Conservation (phyloP, 2,888 invertebrate genomes). For the Bellardia pandia region DNA sequence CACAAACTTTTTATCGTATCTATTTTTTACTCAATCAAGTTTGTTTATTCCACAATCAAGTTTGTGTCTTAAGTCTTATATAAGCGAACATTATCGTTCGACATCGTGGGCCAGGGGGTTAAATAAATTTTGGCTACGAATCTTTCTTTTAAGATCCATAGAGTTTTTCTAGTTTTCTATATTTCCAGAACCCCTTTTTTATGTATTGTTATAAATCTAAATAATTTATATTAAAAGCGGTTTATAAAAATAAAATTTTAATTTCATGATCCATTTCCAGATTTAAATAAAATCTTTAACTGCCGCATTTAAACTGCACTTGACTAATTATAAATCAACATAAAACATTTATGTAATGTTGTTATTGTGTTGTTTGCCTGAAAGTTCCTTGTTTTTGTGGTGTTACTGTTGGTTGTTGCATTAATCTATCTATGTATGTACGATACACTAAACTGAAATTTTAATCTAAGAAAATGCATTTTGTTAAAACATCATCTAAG, state of each 20-base stretch:
- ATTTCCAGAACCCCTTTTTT: neutral
- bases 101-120: too few species aligned
- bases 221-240: neutral
- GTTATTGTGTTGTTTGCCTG: constrained; percentile 19
- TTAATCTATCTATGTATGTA: constrained; percentile 55
- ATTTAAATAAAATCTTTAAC: constrained; percentile 29
- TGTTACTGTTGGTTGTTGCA: constrained; percentile 22
- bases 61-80: too few species aligned
- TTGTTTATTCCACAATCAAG: too few species aligned
- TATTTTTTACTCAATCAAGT: too few species aligned
- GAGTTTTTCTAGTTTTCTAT: too few species aligned
- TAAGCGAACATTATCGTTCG: too few species aligned
- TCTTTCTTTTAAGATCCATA: too few species aligned
- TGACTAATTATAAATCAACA: constrained; percentile 66
- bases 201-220: neutral
- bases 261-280: constrained; percentile 61
- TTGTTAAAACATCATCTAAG: constrained; percentile 54
- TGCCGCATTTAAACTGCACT: constrained; percentile 54
- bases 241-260: constrained; percentile 27
- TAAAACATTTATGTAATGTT: constrained; percentile 45
- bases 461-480: constrained; percentile 60
- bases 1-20: too few species aligned
- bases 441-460: constrained; percentile 35
- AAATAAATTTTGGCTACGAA: too few species aligned
- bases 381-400: constrained; percentile 17